Evolutionary conservation across 2,797 vertebrate genomes (phyloP).

Genomic region (Catostomus latipinnis): DNA sequence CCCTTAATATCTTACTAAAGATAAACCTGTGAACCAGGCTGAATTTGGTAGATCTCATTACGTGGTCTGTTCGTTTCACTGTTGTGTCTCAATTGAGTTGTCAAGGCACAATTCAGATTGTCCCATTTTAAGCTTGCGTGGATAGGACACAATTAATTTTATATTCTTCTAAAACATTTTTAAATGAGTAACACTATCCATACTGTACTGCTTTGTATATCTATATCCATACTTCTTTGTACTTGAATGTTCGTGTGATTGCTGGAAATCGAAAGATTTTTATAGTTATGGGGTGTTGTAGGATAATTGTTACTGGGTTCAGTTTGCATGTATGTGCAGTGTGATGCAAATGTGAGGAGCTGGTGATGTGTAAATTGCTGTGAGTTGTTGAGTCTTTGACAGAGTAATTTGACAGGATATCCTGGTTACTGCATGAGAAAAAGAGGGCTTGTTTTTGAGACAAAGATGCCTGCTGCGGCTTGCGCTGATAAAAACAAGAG

Average conservation of each 20-base stretch:
- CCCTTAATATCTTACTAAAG: slow-evolving; percentile 5
- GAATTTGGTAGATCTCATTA: background rate
- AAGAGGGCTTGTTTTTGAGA: slow-evolving; percentile 50
- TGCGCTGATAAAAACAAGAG: background rate
- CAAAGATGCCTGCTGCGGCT: slow-evolving; percentile 44
- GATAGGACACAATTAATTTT: background rate
- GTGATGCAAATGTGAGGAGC: slow-evolving; percentile 2
- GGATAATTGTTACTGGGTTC: background rate
- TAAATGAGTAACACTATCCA: background rate
- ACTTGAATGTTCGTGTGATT: background rate
- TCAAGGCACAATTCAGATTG: background rate
- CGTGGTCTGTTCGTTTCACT: background rate
- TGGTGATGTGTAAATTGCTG: slow-evolving; percentile 49
- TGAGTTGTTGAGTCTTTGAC: background rate
- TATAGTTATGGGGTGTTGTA: no score
- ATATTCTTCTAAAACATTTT: no score
- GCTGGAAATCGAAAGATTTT: background rate
- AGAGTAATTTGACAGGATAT: slow-evolving; percentile 77
- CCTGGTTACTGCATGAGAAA: slow-evolving; percentile 70
- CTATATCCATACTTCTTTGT: background rate
- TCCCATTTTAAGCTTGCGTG: background rate
- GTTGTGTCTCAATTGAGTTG: background rate
- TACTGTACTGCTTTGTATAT: background rate
- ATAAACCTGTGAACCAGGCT: background rate
- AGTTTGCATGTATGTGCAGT: background rate